Base-by-base conservation (phyloP, 2,888 invertebrate species). In the Aphodius sticticus region DNA sequence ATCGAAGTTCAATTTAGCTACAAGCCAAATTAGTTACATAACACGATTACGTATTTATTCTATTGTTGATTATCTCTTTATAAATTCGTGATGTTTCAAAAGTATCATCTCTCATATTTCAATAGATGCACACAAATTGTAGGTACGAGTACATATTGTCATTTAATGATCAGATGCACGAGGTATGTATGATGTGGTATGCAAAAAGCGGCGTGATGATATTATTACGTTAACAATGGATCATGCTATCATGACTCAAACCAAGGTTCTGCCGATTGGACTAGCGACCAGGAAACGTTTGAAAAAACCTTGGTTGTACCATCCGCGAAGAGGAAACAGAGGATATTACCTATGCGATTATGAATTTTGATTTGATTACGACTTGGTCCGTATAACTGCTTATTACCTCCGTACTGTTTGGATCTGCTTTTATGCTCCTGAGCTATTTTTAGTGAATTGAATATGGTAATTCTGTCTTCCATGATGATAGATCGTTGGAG, bases 261-360 rank as follows among this genome's bases (percentile, higher is more conserved):
- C 72, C 80, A 80, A 80, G 80, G 80, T 76, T 80, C 70, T 16
- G 6, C 70, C 16, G 53, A 53, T 53, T 76, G 70, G 78, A 76
- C 76, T 37, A 36, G 12, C 53, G 76, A 78, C 78, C 78, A 53
- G 80, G 80, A 80, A 80, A 72, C 76, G 69, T 80, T 76, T 76
- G 78, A 15, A 72, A 78, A 69, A 80, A 76, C 80, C 80, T 80
- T 80, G 80, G 69, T 71, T 69, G 76, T 37, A 69, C 76, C 69
- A 77, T 72, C 37, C 76, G 69, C 72, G 76, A 80, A 78, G 77
- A 79, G 79, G 79, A 79, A 79, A 69, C 53, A 53, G 53, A 53
- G 53, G 53, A 53, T 53, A 12, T 53, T 26, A 26, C 26, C 26
- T 9, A 53, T 53, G 53, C 53, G 53, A 53, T 76, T 76, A 76